Conservation (phyloP, 2,888 invertebrate species). For the Nematopogon swammerdamellus region DNA sequence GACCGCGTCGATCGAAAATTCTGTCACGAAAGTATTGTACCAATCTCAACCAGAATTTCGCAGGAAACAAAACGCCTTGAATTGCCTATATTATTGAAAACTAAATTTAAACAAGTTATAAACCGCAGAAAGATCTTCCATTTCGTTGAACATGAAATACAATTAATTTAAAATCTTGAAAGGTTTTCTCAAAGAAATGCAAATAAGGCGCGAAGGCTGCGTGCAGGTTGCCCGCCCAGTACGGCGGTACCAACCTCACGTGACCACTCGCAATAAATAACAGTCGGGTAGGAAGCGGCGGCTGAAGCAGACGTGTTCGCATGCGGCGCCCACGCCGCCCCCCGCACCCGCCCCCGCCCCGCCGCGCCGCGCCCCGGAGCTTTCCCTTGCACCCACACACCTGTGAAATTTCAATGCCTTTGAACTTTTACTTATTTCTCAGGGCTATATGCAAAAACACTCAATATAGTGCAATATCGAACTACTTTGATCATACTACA, state of each 20-base stretch:
- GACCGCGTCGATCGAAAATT: neutral
- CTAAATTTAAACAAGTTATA: no score
- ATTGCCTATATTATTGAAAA: no score
- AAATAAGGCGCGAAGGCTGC: neutral
- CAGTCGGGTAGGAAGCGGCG: constrained; percentile 20
- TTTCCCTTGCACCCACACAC: neutral
- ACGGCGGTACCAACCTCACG: neutral
- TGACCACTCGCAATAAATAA: constrained; percentile 31
- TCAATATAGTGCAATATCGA: no score
- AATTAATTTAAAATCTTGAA: constrained; percentile 1
- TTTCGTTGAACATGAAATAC: neutral
- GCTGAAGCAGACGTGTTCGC: neutral
- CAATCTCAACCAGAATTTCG: neutral
- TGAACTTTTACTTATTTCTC: neutral
- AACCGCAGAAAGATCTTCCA: no score
- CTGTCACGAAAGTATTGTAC: neutral
- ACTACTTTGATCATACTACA: no score
- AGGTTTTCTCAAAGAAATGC: constrained; percentile 4
- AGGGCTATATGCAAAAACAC: no score
- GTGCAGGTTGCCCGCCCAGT: neutral
- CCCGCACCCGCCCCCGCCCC: no score
- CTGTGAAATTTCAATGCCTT: neutral
- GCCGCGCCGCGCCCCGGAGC: no score
- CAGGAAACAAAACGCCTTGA: constrained; percentile 3
- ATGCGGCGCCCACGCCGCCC: neutral